A percentile compares a stretch with the other conserved stretches of the same genome.
Evolutionary conservation across 2,797 vertebrate species (phyloP).

Genomic region (Pipistrellus nathusii): DNA sequence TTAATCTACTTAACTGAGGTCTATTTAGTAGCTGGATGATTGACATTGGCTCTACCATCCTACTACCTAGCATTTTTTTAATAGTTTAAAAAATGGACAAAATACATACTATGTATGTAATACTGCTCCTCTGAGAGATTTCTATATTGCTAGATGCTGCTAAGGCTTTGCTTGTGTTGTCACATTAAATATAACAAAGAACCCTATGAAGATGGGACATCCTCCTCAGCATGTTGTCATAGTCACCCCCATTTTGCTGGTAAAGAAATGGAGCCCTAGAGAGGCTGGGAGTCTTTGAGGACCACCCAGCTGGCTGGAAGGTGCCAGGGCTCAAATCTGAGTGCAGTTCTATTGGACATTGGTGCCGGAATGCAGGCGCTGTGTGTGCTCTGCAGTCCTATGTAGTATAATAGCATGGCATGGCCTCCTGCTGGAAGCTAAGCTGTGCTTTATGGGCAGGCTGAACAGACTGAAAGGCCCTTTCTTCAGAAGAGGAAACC

Average conservation of each 20-base stretch:
- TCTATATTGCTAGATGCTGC: not conserved
- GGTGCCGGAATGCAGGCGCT: fast-evolving
- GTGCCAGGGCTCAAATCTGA: not conserved
- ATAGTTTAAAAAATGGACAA: not conserved
- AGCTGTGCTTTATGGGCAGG: not conserved
- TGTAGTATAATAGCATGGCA: fast-evolving
- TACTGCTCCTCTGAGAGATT: not conserved
- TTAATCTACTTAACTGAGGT: not conserved
- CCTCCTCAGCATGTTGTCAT: not conserved
- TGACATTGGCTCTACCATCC: not conserved
- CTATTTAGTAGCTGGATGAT: not conserved
- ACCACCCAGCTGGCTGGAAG: not conserved
- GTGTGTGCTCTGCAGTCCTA: fast-evolving
- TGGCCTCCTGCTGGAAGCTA: not conserved
- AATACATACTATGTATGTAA: no score
- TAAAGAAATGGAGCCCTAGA: not conserved
- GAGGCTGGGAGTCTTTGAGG: not conserved
- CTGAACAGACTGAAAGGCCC: not conserved
- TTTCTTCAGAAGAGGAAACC: conserved; percentile 53
- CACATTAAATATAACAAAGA: not conserved
- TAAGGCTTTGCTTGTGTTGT: not conserved
- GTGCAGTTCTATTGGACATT: fast-evolving
- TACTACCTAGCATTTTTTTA: not conserved
- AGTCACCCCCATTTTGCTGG: not conserved
- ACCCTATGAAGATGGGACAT: not conserved